Evolutionary conservation across 2,797 vertebrate species (phyloP), one percentile per base, ranked within the genome.

Genomic region (Pangasius larnaudii): DNA sequence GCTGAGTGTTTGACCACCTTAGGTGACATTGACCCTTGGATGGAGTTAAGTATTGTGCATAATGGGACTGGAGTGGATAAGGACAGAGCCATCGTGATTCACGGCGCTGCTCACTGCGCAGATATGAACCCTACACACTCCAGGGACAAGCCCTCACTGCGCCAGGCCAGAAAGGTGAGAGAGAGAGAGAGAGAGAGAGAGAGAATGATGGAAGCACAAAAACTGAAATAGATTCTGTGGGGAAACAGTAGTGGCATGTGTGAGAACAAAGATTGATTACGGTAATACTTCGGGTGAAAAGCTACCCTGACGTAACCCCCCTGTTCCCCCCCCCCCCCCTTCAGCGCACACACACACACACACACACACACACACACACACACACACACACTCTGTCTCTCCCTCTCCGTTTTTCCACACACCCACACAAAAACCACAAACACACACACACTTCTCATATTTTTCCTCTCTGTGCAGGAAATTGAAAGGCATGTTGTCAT

Each of bases 11-110:
- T 84, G 18, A 53, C 53, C 84, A 78, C 58, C 63, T 72, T 33
- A 95, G 97, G 97, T 27, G 95, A 97, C 71, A 88, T 96, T 4
- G 97, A 98, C 89, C 97, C 97, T 0, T 98, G 97, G 97, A 95
- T 95, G 1, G 94, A 93, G 16, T 93, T 98, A 49, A 97, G 97
- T 1, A 94, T 97, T 72, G 91, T 96, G 11, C 90, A 67, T 87
- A 93, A 93, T 72, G 85, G 93, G 72, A 93, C 88, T 0, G 67
- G 24, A 77, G 92, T 67, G 58, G 92, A 92, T 0, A 88, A 89
- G 58, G 91, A 94, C 74, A 88, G 89, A 84, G 94, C 93, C 2
- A 59, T 98, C 59, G 93, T 97, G 86, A 97, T 98, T 67, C 77
- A 93, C 0, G 94, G 95, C 86, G 92, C 96, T 0, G 95, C 97